These are phyloP conservation scores for Zoanthus solanderi DNA, from an alignment of 92 coral and sea anemone genomes.

Conservation along the genomic window DNA sequence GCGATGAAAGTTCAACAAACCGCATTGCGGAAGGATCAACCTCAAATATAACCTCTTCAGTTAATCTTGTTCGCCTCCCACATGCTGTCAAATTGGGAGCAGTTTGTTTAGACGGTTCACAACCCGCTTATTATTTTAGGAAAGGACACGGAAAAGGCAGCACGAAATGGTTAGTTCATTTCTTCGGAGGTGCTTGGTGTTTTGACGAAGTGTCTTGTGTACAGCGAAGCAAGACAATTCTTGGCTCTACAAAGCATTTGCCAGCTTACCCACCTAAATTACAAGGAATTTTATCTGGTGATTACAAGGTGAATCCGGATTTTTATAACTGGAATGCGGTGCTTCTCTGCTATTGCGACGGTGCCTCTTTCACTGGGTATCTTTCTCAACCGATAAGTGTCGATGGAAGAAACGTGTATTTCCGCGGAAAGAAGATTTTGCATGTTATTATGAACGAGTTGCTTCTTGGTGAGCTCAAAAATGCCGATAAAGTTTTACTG, in stretches of 20 bases:
- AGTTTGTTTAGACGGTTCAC: slow-evolving; percentile 88
- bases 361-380: slow-evolving; percentile 88
- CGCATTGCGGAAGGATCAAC: slow-evolving; percentile 17
- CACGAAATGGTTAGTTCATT: slow-evolving; percentile 82
- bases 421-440: slow-evolving; percentile 86
- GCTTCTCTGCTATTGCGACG: slow-evolving; percentile 85
- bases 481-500: slow-evolving; percentile 79
- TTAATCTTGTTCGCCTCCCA: slow-evolving; percentile 47
- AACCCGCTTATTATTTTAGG: slow-evolving; percentile 86
- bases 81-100: slow-evolving; percentile 78
- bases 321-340: slow-evolving; percentile 88
- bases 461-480: slow-evolving; percentile 69
- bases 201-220: slow-evolving; percentile 85
- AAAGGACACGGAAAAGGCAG: slow-evolving; percentile 78
- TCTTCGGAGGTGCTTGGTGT: slow-evolving; percentile 96
- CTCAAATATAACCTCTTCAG: slow-evolving; percentile 9
- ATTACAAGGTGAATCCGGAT: slow-evolving; percentile 76
- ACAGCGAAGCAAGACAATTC: slow-evolving; percentile 82
- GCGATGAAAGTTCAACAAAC: neutral
- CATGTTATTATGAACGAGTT: slow-evolving; percentile 81
- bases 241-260: slow-evolving; percentile 79
- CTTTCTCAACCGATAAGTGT: slow-evolving; percentile 77
- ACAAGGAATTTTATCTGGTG: slow-evolving; percentile 83
- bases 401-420: slow-evolving; percentile 69
- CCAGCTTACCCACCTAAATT: slow-evolving; percentile 82